A percentile compares a stretch with the other conserved stretches of the same genome.
phyloP scores from a whole-genome alignment of 2,113 vertebrate genomes.

The Brienomyrus brachyistius region DNA sequence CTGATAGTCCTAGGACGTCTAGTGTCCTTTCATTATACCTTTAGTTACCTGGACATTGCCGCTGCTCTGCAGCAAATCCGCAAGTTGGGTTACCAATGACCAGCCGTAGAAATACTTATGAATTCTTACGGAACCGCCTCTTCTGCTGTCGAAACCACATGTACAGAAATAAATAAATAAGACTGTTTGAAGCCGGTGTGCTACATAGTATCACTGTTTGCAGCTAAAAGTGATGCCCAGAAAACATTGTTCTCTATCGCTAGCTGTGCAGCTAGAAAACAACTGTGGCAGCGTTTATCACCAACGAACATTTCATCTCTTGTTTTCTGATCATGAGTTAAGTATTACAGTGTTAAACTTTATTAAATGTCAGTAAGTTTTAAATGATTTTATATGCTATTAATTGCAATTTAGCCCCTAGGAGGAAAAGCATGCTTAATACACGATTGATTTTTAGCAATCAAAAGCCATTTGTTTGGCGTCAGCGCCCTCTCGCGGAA shows the following conservation, averaged over 20 bases:
- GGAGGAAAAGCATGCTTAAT: background rate
- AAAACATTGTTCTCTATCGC: background rate
- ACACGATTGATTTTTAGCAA: background rate
- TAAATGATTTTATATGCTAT: background rate
- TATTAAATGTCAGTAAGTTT: background rate
- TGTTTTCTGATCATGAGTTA: background rate
- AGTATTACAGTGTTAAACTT: background rate
- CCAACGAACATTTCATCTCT: background rate
- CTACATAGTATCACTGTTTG: background rate
- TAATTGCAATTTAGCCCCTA: background rate
- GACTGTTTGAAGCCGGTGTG: background rate
- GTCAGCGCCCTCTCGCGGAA: conserved; percentile 11
- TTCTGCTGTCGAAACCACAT: background rate
- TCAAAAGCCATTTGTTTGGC: background rate
- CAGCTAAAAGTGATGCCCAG: background rate
- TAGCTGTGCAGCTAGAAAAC: background rate
- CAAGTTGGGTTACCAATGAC: background rate
- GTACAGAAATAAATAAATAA: background rate
- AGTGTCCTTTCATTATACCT: background rate
- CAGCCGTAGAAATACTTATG: background rate
- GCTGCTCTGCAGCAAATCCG: background rate
- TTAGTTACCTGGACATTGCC: background rate
- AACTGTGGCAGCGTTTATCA: background rate
- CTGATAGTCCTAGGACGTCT: background rate
- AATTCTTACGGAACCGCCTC: background rate